Evolutionary conservation across 2,888 invertebrate species (phyloP).

Genomic region (Eubasilissa splendida): DNA sequence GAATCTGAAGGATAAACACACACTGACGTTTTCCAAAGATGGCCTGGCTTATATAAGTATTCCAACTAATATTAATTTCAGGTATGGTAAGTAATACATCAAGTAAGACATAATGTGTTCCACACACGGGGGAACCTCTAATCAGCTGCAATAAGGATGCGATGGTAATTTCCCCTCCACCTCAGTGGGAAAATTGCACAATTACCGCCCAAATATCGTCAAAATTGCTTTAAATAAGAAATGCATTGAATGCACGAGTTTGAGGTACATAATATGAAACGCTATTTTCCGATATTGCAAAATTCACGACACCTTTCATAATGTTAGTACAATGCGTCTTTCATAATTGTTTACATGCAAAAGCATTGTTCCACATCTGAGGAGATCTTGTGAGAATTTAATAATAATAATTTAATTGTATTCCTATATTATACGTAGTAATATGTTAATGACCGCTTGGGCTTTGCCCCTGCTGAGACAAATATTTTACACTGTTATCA

Average conservation of each 20-base stretch:
- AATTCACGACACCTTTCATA: neutral
- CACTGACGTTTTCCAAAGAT: conserved; percentile 1
- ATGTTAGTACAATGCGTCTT: neutral
- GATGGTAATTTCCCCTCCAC: neutral
- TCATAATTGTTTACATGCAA: too few species aligned
- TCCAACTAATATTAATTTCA: neutral
- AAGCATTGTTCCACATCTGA: too few species aligned
- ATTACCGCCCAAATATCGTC: too few species aligned
- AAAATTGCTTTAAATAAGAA: too few species aligned
- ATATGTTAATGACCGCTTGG: too few species aligned
- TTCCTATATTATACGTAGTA: too few species aligned
- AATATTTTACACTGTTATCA: too few species aligned
- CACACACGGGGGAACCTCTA: neutral
- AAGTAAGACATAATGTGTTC: neutral
- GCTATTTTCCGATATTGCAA: neutral
- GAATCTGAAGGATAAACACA: conserved; percentile 7
- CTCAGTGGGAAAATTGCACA: too few species aligned
- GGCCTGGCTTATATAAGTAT: conserved; percentile 11
- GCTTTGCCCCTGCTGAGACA: too few species aligned
- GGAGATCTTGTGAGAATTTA: too few species aligned
- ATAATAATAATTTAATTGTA: too few species aligned
- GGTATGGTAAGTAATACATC: neutral
- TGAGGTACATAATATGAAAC: neutral
- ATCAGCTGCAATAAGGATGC: conserved; percentile 9
- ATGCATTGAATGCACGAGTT: too few species aligned